phyloP scores from a whole-genome alignment of 2,113 vertebrate genomes.

The Oreotragus oreotragus region DNA sequence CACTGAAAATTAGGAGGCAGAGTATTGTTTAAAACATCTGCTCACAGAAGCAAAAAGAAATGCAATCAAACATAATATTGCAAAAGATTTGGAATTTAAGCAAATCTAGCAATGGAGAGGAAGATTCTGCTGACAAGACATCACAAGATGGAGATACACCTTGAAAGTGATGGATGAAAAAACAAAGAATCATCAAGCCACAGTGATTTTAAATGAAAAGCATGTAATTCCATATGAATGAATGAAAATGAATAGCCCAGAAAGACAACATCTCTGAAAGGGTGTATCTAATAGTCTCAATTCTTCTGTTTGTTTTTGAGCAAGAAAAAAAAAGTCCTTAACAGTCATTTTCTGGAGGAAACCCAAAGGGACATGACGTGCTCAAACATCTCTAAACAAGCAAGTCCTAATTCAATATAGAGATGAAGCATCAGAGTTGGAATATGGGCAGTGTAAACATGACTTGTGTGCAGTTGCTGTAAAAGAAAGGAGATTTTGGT shows the following conservation, averaged over 20 bases:
- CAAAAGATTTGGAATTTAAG: not conserved
- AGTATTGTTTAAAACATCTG: constrained; percentile 7
- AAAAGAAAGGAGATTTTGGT: not conserved
- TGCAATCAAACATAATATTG: not conserved
- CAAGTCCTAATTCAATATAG: not conserved
- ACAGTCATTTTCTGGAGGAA: not conserved
- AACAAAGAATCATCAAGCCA: constrained; percentile 41
- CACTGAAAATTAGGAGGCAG: not conserved
- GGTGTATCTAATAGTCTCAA: not conserved
- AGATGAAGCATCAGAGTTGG: not conserved
- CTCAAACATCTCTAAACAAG: not conserved
- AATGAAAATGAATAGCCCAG: not conserved
- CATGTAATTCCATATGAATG: not conserved
- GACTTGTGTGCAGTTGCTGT: not conserved
- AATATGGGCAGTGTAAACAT: not conserved
- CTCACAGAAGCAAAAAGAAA: not conserved
- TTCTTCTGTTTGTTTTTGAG: not conserved
- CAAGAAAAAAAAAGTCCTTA: not conserved
- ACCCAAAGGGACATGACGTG: not conserved
- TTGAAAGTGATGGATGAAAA: constrained; percentile 6
- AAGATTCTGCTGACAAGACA: constrained; percentile 24
- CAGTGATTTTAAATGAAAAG: constrained; percentile 13
- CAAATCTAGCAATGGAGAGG: not conserved
- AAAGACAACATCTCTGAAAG: constrained; percentile 1
- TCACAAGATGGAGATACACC: not conserved